A percentile compares a stretch with the other conserved stretches of the same genome.
These are phyloP conservation scores for Pedicia rivosa DNA, from an alignment of 2,888 invertebrate genomes.

Conservation along the genomic window DNA sequence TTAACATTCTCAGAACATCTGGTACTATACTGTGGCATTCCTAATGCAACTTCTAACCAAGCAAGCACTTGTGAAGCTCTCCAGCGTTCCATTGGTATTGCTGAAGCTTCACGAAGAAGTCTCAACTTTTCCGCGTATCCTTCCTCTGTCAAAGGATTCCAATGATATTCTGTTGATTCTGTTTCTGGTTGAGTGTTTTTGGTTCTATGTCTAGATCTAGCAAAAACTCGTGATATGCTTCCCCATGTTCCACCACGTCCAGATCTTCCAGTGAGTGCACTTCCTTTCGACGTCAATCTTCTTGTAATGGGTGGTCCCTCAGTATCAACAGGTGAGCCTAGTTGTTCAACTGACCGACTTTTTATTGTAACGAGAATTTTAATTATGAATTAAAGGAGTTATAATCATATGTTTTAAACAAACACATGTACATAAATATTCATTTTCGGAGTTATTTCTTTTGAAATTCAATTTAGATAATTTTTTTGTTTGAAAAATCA, in stretches of 20 bases:
- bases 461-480: no score
- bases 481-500: no score
- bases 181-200: slow-evolving; percentile 52
- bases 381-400: no score
- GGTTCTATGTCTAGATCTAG: slow-evolving; percentile 68
- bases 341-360: slow-evolving; percentile 47
- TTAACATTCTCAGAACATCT: slow-evolving; percentile 87
- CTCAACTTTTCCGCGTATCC: slow-evolving; percentile 29
- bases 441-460: no score
- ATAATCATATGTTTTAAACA: no score
- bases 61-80: slow-evolving; percentile 84
- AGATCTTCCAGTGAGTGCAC: slow-evolving; percentile 30
- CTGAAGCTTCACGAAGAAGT: slow-evolving; percentile 61
- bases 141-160: slow-evolving; percentile 30
- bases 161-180: slow-evolving; percentile 31
- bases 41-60: slow-evolving; percentile 85
- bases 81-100: slow-evolving; percentile 79
- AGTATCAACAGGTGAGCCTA: slow-evolving; percentile 59
- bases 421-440: no score
- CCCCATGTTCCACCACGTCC: slow-evolving; percentile 74
- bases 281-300: slow-evolving; percentile 26
- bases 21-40: slow-evolving; percentile 86
- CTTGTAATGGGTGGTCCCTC: slow-evolving; percentile 42
- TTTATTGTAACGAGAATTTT: background rate
- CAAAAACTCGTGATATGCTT: slow-evolving; percentile 80